Conservation (phyloP, 2,797 vertebrate species). For the Darevskia mixta region DNA sequence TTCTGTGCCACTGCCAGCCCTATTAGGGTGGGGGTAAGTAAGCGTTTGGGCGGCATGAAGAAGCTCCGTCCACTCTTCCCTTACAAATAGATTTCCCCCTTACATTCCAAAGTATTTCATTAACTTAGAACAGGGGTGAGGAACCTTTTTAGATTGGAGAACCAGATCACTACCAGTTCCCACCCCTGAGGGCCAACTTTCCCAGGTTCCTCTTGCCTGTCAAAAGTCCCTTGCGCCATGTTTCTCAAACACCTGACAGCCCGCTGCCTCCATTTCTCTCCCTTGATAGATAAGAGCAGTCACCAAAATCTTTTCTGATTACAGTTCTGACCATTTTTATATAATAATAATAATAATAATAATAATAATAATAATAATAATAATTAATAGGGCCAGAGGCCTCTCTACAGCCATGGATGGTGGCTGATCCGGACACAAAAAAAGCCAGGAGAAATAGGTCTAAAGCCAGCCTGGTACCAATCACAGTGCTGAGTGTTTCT, state of each 20-base stretch:
- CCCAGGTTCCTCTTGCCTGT: no score
- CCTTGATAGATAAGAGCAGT: neutral
- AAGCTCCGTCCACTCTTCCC: neutral
- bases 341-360: no score
- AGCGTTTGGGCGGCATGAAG: neutral
- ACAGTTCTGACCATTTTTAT: neutral
- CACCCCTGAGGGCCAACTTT: no score
- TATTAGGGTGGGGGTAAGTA: neutral
- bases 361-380: no score
- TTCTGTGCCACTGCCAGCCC: neutral
- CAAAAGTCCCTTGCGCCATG: no score
- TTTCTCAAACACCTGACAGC: no score
- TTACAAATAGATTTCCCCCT: neutral
- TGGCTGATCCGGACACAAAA: no score
- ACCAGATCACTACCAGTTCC: no score
- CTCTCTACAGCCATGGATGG: neutral
- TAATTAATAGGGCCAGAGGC: no score
- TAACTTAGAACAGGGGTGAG: neutral
- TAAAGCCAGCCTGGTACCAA: neutral
- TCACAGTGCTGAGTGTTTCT: neutral
- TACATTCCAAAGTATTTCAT: conserved; percentile 15
- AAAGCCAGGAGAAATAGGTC: neutral
- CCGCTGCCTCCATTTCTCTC: no score
- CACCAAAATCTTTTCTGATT: neutral
- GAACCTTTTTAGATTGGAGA: no score